Percentiles rank a stretch among this genome's conserved stretches.
Conservation (phyloP, 2,113 vertebrate genomes). For the Melanocharis versteri region DNA sequence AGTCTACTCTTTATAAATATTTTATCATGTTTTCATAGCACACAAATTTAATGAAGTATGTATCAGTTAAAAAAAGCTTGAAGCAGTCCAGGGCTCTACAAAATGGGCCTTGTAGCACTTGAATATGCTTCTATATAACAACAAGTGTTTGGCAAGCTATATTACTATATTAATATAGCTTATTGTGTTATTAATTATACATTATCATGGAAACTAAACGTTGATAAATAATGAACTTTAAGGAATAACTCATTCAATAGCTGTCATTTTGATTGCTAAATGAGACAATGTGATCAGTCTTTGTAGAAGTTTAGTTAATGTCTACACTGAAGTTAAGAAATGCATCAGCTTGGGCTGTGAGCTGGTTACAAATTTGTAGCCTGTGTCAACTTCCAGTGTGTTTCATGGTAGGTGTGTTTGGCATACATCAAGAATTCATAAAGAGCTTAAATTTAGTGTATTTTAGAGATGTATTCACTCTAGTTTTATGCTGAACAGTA, state of each 20-base stretch:
- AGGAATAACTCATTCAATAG: neutral
- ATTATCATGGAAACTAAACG: neutral
- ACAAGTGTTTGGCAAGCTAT: neutral
- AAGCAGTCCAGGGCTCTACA: neutral
- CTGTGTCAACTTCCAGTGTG: fast-evolving
- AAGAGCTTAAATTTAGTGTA: neutral
- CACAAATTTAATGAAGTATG: neutral
- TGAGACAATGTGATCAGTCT: neutral
- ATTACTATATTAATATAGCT: neutral
- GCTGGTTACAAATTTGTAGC: neutral
- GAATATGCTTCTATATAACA: neutral
- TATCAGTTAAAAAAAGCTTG: neutral
- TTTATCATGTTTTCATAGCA: neutral
- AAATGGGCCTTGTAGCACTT: neutral
- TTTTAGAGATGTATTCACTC: neutral
- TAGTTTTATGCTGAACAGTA: neutral
- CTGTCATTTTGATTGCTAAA: neutral
- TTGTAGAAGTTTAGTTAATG: neutral
- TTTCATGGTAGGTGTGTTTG: neutral
- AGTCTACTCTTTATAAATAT: neutral
- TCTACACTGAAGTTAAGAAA: neutral
- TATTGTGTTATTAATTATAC: neutral
- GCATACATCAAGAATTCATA: neutral
- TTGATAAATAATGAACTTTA: neutral
- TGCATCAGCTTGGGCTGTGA: neutral